phyloP scores from a whole-genome alignment of 30 jellyfish, hydroid and myxozoan genomes.

The Chironex yamaguchii region DNA sequence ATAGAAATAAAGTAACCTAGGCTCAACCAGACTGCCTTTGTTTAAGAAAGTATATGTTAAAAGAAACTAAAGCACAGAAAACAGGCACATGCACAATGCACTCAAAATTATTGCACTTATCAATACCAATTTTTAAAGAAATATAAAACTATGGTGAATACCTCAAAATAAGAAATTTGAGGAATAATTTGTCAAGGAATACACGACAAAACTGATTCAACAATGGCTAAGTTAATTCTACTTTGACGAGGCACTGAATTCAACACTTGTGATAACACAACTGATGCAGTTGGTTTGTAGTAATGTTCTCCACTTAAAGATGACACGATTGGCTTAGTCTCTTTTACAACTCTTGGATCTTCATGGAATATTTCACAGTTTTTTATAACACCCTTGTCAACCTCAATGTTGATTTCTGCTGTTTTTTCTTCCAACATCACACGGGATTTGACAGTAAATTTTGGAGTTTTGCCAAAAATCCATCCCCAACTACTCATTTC shows the following conservation, averaged over 20 bases:
- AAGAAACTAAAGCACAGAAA: too few species aligned
- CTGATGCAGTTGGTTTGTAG: neutral
- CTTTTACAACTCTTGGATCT: neutral
- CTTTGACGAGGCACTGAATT: neutral
- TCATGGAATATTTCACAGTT: neutral
- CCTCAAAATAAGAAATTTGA: too few species aligned
- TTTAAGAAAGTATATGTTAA: too few species aligned
- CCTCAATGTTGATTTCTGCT: constrained; percentile 5
- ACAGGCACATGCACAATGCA: too few species aligned
- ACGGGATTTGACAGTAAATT: constrained; percentile 41
- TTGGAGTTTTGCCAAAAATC: constrained; percentile 95
- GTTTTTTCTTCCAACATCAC: constrained; percentile 8
- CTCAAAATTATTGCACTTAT: too few species aligned
- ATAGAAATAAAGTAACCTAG: too few species aligned
- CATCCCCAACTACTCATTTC: constrained; percentile 83
- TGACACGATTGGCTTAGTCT: neutral
- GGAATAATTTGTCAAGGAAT: too few species aligned
- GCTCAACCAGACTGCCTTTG: too few species aligned
- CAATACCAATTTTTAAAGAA: too few species aligned
- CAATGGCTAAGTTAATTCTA: neutral
- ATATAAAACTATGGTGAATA: too few species aligned
- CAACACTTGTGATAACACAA: neutral
- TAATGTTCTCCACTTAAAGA: neutral
- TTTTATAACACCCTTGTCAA: constrained; percentile 39
- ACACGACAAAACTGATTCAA: neutral